Base-by-base conservation (phyloP, 2,797 vertebrate species). In the Diplodus puntazzo region DNA sequence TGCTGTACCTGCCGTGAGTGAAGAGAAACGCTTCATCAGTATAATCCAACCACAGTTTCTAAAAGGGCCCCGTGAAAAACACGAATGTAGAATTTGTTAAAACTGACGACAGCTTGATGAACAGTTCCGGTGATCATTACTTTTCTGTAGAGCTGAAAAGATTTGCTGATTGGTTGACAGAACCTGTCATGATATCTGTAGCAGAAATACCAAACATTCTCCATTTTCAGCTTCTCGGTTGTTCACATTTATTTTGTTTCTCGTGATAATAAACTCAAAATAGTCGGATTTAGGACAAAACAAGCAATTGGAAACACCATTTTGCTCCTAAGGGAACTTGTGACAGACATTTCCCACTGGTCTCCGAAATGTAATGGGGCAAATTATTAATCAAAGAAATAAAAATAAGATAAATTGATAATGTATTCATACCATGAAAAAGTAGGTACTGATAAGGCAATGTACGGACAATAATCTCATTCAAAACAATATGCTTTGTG, bases 1-100 rank as follows among this genome's bases (percentile, higher is more conserved):
- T 77, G 85, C 73, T 96, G 57, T 97, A 98, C 67, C 97, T 97
- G 84, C 17, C n/a, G 11, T 12, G 0, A 10, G 18, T 7, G 3
- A n/a, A 4, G 23, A 53, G 3, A 52, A 21, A 70, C 6, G 3
- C 11, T 14, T 17, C n/a, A 20, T 27, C 52, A 57, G 2, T 30
- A 6, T 43, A 20, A 52, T 25, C 4, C 3, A 49, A n/a, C 6
- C 11, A 39, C 18, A 20, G 27, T 60, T 53, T 30, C 14, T 11
- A 1, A 50, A 21, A 39, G 13, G 23, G 17, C 18, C 1, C 11
- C 18, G 21, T 10, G 42, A 46, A 18, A 23, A 46, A 25, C 25
- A 46, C 14, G 4, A 5, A 30, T 30, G 27, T 30, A 30, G 27
- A 30, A 30, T 30, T 30, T 30, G 27, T 30, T n/a, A n/a, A 42